Evolutionary conservation across 2,113 vertebrate genomes (phyloP).

Genomic region (Laterallus jamaicensis): DNA sequence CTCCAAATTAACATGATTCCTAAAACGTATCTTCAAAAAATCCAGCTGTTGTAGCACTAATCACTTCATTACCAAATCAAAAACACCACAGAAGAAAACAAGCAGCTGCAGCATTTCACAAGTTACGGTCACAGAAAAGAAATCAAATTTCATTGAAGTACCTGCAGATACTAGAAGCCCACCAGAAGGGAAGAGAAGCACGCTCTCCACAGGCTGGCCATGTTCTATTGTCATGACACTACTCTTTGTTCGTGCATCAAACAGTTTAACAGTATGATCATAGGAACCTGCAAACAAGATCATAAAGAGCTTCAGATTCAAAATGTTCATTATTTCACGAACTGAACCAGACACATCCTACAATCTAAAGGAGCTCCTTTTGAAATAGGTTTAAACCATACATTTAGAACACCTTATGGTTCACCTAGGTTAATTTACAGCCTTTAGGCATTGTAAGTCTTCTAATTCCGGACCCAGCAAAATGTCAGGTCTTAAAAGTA

Average conservation of each 20-base stretch:
- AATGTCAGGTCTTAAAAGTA: background rate
- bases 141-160: slow-evolving; percentile 9
- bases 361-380: background rate
- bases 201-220: slow-evolving; percentile 93
- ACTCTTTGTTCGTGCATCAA: slow-evolving; percentile 85
- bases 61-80: background rate
- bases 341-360: background rate
- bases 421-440: background rate
- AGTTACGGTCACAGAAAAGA: background rate
- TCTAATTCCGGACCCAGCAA: background rate
- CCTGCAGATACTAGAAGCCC: slow-evolving; percentile 95
- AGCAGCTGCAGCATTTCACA: background rate
- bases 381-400: background rate
- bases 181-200: slow-evolving; percentile 94
- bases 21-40: background rate
- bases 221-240: slow-evolving; percentile 92
- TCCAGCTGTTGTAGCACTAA: background rate
- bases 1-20: background rate
- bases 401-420: background rate
- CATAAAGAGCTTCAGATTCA: background rate
- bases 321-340: background rate
- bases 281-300: slow-evolving; percentile 85
- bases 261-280: slow-evolving; percentile 93
- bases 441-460: background rate
- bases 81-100: background rate